A percentile compares a stretch with the other conserved stretches of the same genome.
Evolutionary conservation across 2,888 invertebrate genomes (phyloP).

Genomic region (Mellilla xanthometata): DNA sequence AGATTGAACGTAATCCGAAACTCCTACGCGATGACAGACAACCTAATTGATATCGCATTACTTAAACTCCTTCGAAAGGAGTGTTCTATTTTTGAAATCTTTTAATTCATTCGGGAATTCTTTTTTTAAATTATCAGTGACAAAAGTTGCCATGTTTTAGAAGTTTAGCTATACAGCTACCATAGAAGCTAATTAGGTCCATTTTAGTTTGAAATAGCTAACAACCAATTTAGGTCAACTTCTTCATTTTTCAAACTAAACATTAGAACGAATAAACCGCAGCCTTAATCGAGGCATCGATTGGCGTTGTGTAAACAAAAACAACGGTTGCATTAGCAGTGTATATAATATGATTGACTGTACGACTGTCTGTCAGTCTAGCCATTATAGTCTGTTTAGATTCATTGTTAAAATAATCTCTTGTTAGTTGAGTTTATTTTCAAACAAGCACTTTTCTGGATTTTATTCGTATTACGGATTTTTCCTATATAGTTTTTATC

Average conservation of each 20-base stretch:
- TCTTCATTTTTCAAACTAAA: conserved; percentile 13
- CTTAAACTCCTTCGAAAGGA: conserved; percentile 51
- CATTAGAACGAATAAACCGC: conserved; percentile 16
- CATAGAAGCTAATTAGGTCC: neutral
- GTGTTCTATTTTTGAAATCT: conserved; percentile 56
- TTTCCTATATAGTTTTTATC: too few relatives aligned
- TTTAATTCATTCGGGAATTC: conserved; percentile 7
- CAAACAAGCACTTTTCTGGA: too few relatives aligned
- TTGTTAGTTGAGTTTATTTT: too few relatives aligned
- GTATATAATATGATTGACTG: conserved; percentile 58
- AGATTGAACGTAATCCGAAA: conserved; percentile 56
- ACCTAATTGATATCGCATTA: conserved; percentile 75
- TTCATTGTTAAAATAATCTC: too few relatives aligned
- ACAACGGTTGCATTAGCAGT: conserved; percentile 65
- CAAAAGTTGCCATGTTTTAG: neutral
- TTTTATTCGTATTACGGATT: too few relatives aligned
- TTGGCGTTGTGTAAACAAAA: conserved; percentile 64
- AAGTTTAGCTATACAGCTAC: neutral
- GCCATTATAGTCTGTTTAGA: conserved; percentile 41
- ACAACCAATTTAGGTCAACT: conserved; percentile 13
- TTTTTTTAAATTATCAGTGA: neutral
- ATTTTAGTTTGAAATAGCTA: conserved; percentile 9
- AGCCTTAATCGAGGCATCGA: conserved; percentile 31
- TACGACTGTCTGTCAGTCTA: conserved; percentile 43
- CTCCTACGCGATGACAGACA: conserved; percentile 55